phyloP scores from a whole-genome alignment of 2,888 invertebrate species.

The Macrosoma leucophasiata region DNA sequence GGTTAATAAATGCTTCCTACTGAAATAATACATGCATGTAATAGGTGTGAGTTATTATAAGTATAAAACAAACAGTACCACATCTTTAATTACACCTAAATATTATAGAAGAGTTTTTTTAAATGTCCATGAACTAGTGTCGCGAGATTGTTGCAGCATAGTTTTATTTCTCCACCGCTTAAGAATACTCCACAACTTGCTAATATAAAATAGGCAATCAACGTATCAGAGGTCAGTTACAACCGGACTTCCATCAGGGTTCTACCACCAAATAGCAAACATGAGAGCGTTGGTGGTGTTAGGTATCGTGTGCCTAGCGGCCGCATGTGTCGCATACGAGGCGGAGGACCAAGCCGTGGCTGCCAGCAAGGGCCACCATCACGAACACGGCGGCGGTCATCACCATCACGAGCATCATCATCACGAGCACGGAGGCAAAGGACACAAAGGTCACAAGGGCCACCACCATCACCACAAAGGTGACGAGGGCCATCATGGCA shows the following conservation, averaged over 20 bases:
- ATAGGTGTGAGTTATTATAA: no score
- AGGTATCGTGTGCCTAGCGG: slow-evolving; percentile 50
- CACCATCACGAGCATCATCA: slow-evolving; percentile 80
- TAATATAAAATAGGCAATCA: slow-evolving; percentile 63
- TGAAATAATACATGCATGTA: no score
- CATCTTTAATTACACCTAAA: no score
- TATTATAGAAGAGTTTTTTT: no score
- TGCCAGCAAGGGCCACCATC: slow-evolving; percentile 66
- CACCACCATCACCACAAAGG: slow-evolving; percentile 86
- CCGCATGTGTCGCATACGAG: slow-evolving; percentile 42
- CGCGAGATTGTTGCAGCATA: slow-evolving; percentile 60
- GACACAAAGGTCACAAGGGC: slow-evolving; percentile 84
- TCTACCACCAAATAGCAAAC: slow-evolving; percentile 20
- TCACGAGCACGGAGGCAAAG: slow-evolving; percentile 82
- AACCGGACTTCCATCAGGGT: slow-evolving; percentile 56
- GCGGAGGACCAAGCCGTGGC: slow-evolving; percentile 61
- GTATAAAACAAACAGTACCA: no score
- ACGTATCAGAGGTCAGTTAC: slow-evolving; percentile 55
- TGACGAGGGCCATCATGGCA: slow-evolving; percentile 84
- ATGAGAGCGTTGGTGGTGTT: slow-evolving; percentile 46
- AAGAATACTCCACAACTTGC: slow-evolving; percentile 39
- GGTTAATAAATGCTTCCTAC: no score
- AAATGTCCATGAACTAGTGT: slow-evolving; percentile 60
- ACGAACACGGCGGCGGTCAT: slow-evolving; percentile 79
- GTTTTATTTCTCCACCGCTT: slow-evolving; percentile 49